Conservation (phyloP, 2,888 invertebrate genomes). For the Hypena proboscidalis region DNA sequence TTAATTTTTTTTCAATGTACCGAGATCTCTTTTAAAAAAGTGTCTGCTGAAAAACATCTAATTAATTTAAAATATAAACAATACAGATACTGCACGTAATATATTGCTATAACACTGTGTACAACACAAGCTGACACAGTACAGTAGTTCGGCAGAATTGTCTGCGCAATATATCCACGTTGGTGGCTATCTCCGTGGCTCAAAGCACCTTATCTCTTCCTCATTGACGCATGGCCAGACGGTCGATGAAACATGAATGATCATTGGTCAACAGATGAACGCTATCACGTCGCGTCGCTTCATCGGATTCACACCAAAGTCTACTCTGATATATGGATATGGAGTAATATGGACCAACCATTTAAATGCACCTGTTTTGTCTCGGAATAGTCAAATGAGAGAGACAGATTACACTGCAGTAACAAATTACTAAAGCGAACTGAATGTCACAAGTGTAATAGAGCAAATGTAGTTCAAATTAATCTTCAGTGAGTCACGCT, state of each 20-base stretch:
- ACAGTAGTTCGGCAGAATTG: constrained; percentile 9
- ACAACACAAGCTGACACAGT: too few species aligned
- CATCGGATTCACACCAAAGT: constrained; percentile 9
- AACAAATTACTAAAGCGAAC: constrained; percentile 16
- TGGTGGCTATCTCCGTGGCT: constrained; percentile 33
- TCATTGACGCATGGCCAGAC: constrained; percentile 55
- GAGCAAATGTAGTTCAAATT: too few species aligned
- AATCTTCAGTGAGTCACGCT: too few species aligned
- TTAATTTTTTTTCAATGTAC: too few species aligned
- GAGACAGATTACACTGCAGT: constrained; percentile 20
- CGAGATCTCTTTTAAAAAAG: too few species aligned
- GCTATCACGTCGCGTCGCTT: constrained; percentile 23
- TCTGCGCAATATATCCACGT: constrained; percentile 25
- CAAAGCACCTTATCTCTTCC: constrained; percentile 53
- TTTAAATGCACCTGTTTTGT: constrained; percentile 20
- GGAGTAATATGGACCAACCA: neutral
- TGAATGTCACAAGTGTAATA: too few species aligned
- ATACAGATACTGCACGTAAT: too few species aligned
- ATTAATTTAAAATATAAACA: too few species aligned
- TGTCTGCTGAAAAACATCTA: too few species aligned
- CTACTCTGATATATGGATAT: neutral
- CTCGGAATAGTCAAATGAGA: constrained; percentile 21
- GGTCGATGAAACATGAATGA: constrained; percentile 57
- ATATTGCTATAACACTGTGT: too few species aligned
- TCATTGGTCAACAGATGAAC: constrained; percentile 40